Percentiles rank a stretch among this genome's conserved stretches.
These are phyloP conservation scores for Turritopsis rubra DNA, from an alignment of 30 jellyfish, hydroid and myxozoan species.

Conservation along the genomic window DNA sequence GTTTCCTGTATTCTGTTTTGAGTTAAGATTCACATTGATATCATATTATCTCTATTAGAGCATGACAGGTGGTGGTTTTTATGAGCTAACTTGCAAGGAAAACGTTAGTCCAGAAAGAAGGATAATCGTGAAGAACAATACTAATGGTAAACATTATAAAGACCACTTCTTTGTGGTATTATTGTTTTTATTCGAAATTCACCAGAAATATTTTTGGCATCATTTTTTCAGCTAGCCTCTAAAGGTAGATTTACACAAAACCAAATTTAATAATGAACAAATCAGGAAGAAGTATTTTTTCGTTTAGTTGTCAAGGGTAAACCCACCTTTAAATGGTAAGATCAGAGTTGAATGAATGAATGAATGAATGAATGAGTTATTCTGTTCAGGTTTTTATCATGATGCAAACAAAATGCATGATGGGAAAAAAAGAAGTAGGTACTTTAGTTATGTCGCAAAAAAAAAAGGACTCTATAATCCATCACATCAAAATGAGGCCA, in stretches of 20 bases:
- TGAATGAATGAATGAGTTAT: background rate
- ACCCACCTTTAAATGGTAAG: too few species aligned
- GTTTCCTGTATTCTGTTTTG: background rate
- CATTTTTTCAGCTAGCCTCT: too few species aligned
- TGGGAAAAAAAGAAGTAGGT: background rate
- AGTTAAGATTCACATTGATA: too few species aligned
- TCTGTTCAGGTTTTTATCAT: background rate
- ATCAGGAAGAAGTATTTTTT: background rate
- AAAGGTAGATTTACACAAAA: background rate
- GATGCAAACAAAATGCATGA: background rate
- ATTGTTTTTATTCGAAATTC: too few species aligned
- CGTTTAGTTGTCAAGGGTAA: too few species aligned
- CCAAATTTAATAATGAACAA: background rate
- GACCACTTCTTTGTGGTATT: too few species aligned
- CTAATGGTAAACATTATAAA: too few species aligned
- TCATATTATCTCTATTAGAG: background rate
- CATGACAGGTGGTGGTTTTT: background rate
- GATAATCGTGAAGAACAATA: background rate
- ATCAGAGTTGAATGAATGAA: too few species aligned
- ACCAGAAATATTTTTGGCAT: too few species aligned
- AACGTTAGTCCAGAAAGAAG: background rate
- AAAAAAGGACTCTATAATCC: background rate
- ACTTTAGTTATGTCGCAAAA: background rate
- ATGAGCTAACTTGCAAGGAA: background rate
- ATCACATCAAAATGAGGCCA: background rate